phyloP scores from a whole-genome alignment of 2,113 vertebrate genomes.

The Oplegnathus fasciatus region DNA sequence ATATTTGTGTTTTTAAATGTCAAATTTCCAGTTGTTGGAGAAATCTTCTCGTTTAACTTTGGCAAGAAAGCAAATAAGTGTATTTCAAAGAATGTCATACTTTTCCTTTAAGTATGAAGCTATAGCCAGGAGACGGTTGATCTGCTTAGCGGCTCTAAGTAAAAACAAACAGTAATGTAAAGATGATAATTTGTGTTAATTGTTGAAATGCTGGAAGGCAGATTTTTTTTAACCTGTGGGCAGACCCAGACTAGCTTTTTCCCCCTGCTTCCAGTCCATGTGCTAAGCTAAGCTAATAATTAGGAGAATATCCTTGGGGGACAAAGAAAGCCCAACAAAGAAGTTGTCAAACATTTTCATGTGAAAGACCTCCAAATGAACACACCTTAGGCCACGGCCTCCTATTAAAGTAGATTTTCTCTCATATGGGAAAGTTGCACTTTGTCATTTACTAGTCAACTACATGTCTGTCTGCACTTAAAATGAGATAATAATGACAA shows the following conservation, averaged over 20 bases:
- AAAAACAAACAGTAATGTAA: neutral
- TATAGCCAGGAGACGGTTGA: no score
- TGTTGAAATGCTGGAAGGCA: neutral
- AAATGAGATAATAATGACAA: neutral
- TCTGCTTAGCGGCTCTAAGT: no score
- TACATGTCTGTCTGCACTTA: neutral
- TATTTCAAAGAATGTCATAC: no score
- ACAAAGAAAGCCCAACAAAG: neutral
- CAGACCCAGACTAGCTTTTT: neutral
- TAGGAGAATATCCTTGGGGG: neutral
- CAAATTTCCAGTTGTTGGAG: neutral
- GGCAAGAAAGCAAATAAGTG: no score
- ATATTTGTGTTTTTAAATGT: neutral
- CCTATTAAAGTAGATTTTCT: neutral
- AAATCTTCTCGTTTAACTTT: no score
- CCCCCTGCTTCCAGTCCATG: neutral
- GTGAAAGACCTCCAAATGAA: slow-evolving; percentile 3
- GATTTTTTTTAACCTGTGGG: neutral
- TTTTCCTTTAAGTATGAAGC: no score
- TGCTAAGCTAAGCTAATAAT: neutral
- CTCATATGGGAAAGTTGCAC: neutral
- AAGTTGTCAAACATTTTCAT: slow-evolving; percentile 2
- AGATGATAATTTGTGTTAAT: neutral
- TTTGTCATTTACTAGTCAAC: neutral
- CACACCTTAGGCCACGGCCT: neutral